Percentiles rank a stretch among this genome's conserved stretches.
Evolutionary conservation across 2,113 vertebrate species (phyloP).

Genomic region (Penelope pileata): DNA sequence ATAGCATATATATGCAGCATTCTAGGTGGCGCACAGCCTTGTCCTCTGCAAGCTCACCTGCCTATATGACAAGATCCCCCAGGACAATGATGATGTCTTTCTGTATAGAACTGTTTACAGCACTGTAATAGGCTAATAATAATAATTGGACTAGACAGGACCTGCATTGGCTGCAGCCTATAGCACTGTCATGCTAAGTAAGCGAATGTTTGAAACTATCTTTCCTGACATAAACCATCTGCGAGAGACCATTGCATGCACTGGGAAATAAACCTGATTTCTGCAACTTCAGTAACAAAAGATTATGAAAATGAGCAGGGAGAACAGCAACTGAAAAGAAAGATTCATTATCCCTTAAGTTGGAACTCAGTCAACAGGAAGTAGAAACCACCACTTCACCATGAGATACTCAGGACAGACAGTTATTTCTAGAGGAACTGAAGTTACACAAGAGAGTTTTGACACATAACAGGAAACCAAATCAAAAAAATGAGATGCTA

Average conservation of each 20-base stretch:
- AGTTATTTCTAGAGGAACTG: slow-evolving; percentile 65
- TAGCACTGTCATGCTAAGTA: background rate
- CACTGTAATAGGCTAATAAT: background rate
- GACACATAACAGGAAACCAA: slow-evolving; percentile 52
- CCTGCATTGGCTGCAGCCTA: background rate
- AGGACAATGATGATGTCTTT: background rate
- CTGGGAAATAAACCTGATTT: background rate
- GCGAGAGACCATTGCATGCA: background rate
- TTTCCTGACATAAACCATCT: background rate
- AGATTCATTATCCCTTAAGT: slow-evolving; percentile 27
- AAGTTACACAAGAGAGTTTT: slow-evolving; percentile 60
- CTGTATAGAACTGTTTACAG: background rate
- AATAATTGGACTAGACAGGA: background rate
- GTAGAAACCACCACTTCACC: slow-evolving; percentile 40
- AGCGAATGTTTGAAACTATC: background rate
- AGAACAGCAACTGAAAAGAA: slow-evolving; percentile 39
- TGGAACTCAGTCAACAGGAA: slow-evolving; percentile 53
- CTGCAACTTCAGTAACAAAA: slow-evolving; percentile 21
- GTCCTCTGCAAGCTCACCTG: background rate
- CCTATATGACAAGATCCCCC: background rate
- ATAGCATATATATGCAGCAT: background rate
- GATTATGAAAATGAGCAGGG: slow-evolving; percentile 17
- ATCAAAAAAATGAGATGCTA: slow-evolving; percentile 46
- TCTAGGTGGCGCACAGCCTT: background rate
- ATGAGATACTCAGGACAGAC: background rate